Base-by-base conservation (phyloP, 2,113 vertebrate species). In the Blennius ocellaris region DNA sequence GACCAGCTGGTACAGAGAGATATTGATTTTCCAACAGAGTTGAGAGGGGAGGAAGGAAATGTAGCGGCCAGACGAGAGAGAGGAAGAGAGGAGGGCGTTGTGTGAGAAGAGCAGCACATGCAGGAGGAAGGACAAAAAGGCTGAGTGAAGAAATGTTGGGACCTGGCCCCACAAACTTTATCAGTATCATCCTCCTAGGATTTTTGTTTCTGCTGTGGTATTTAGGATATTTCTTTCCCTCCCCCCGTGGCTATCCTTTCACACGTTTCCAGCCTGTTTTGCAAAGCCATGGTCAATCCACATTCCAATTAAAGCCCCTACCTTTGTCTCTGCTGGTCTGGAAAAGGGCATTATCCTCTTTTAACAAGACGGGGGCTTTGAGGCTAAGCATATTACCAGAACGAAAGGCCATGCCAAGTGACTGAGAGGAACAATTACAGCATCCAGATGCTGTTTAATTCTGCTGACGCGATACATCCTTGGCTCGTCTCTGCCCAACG, bases 1-100 rank as follows among this genome's bases (percentile, higher is more conserved):
- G 87, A 83, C 87, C 81, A 91, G 88, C 90, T 92, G 89, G 86
- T 88, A 77, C 60, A 56, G 81, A 70, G 80, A 92, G 90, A 92
- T 91, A 92, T 92, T 86, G 90, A 93, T 90, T 92, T 89, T 85
- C 75, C 54, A 61, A 67, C 74, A 54, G 71, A 75, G 80, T 81
- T 80, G 70, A 84, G 73, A 78, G 69, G 56, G 76, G 53, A 78
- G 64, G 71, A 69, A 82, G 67, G 81, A 82, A 84, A 76, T 65
- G 73, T 71, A 74, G 75, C 37, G 68, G 51, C n/a, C 47, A 57
- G 70, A 76, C 61, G 16, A 85, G 73, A 73, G 67, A 73, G 78
- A 61, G 60, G 54, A 57, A 50, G 56, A 82, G 15, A 57, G 12
- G 49, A 15, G 40, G 49, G 60, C 38, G 40, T 45, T 52, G 69